phyloP scores from a whole-genome alignment of 2,113 vertebrate genomes.

The Melanotaenia duboulayi region DNA sequence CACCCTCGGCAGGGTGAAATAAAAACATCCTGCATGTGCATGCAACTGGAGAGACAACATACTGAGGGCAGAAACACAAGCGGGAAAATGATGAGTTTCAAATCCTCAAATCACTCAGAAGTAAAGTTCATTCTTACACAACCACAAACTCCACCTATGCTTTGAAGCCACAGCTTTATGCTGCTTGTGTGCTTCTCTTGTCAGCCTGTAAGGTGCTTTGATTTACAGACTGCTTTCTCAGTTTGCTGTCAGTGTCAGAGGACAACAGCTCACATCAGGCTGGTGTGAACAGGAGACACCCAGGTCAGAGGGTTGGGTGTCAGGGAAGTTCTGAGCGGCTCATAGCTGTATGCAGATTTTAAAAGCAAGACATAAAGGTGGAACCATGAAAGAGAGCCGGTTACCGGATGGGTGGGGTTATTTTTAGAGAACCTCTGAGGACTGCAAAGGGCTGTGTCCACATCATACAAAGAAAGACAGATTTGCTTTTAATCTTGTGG shows the following conservation, averaged over 20 bases:
- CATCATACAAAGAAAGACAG: too few relatives aligned
- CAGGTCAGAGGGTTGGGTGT: slow-evolving; percentile 8
- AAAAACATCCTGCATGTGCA: slow-evolving; percentile 6
- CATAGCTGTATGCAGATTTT: neutral
- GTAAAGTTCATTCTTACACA: neutral
- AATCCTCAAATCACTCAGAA: slow-evolving; percentile 9
- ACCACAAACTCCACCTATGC: slow-evolving; percentile 22
- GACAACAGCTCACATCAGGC: slow-evolving; percentile 22
- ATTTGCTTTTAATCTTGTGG: too few relatives aligned
- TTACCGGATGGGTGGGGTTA: slow-evolving; percentile 4
- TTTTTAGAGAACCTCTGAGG: neutral
- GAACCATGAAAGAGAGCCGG: neutral
- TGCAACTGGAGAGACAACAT: neutral
- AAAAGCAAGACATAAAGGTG: neutral
- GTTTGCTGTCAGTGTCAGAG: slow-evolving; percentile 29
- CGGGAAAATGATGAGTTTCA: neutral
- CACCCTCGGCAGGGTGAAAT: neutral
- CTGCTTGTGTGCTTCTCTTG: neutral
- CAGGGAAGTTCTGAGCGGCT: slow-evolving; percentile 15
- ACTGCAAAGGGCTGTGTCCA: neutral
- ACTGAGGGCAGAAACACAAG: neutral
- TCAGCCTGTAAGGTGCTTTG: neutral
- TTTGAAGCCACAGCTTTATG: neutral
- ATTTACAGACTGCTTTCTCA: slow-evolving; percentile 27
- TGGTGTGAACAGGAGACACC: slow-evolving; percentile 29